phyloP scores from a whole-genome alignment of 2,888 invertebrate genomes.

The Lithophane socia region DNA sequence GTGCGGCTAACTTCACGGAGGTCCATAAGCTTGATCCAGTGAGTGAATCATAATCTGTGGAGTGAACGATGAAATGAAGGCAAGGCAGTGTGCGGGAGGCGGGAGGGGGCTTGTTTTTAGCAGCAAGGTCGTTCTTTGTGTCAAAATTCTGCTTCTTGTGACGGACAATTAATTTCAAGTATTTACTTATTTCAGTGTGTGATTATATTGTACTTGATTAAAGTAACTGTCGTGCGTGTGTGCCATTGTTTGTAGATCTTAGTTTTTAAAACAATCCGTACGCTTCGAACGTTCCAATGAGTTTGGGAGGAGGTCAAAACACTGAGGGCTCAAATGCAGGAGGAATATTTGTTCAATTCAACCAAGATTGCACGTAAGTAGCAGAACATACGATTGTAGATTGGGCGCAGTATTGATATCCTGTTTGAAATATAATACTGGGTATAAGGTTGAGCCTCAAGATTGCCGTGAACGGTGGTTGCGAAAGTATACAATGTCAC shows the following conservation, averaged over 20 bases:
- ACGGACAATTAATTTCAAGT: conserved; percentile 84
- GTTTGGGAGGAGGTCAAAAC: conserved; percentile 94
- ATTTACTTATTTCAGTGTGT: conserved; percentile 81
- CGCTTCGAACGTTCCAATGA: conserved; percentile 93
- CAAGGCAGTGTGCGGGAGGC: conserved; percentile 79
- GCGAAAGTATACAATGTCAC: conserved; percentile 75
- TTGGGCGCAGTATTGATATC: conserved; percentile 12
- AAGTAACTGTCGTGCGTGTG: conserved; percentile 80
- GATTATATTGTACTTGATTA: conserved; percentile 82
- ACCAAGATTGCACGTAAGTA: conserved; percentile 99
- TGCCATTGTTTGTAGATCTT: conserved; percentile 80
- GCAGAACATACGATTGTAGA: conserved; percentile 28
- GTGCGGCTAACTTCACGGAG: no score
- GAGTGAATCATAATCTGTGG: no score
- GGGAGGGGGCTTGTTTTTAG: conserved; percentile 89
- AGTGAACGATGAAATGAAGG: conserved; percentile 11
- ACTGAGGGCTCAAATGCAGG: conserved; percentile 94
- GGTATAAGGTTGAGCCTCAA: conserved; percentile 43
- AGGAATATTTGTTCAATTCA: conserved; percentile 98
- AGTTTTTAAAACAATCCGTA: conserved; percentile 80
- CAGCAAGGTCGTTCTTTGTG: conserved; percentile 92
- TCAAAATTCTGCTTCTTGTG: conserved; percentile 87
- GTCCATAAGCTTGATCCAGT: no score
- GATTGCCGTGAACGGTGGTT: conserved; percentile 62
- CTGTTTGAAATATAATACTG: conserved; percentile 21